Evolutionary conservation across 2,797 vertebrate genomes (phyloP), one percentile per base, ranked within the genome.

Genomic region (Melanotaenia nigrans): DNA sequence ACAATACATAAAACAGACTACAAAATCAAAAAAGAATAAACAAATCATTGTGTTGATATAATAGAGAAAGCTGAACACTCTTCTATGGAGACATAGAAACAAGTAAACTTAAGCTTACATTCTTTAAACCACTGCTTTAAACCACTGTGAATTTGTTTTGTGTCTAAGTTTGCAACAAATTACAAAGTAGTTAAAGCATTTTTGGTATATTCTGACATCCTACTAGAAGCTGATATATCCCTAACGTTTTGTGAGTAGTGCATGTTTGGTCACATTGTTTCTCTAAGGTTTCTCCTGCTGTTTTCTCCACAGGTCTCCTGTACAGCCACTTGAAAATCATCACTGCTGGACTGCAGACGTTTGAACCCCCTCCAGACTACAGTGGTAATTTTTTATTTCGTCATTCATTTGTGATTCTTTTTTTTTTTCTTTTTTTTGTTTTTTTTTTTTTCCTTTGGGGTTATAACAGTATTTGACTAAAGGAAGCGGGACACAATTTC

Each of bases 261-360:
- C 40, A 42, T 14, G 38, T 14, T 12, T 38, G 38, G 12, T 38
- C 38, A 14, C 36, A 1, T 38, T 40, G 12, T 13, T 40, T 14
- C 1, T 8, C 1, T 42, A 35, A 35, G 8, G 1, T 16, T 62
- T 62, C 9, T 16, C 0, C 12, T 75, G 10, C 16, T 60, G 1
- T 72, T 68, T 65, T 12, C 56, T 77, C 9, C 2, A 22, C 83
- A 95, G 95, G 85, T 87, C 24, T 69, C 51, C 18, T 93, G 47
- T 80, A 85, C 40, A 79, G 42, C 49, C 82, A 84, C 16, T 13
- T 91, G 16, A 94, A 91, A 84, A 61, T 94, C 12, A 56, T 95
- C 14, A 57, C 89, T 20, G 95, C 95, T 18, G 96, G 96, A 2
- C 40, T 98, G 1, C 96, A 94, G 90, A 96, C 94, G 0, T 87